Base-by-base conservation (phyloP, 2,888 invertebrate species). In the Spisula subtruncata region DNA sequence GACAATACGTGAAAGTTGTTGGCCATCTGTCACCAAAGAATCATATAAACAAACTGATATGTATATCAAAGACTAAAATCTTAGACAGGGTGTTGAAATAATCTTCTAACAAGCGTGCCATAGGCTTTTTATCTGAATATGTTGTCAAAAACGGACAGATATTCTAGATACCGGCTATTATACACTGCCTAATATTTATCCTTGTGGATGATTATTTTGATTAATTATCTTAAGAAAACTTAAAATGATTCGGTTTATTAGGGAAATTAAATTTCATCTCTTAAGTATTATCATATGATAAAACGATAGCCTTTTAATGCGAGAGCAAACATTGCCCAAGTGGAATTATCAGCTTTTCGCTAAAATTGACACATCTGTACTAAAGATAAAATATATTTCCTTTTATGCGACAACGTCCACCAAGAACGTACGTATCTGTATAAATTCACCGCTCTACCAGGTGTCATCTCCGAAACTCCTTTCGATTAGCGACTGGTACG, bases 111-210 rank as follows among this genome's bases (percentile, higher is more conserved):
- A 88, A 88, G 88, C 85, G 88, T 88, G 85, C 32, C 85, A 88
- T 41, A 75, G 66, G 66, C 81, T 48, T 89, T 89, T 87, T 89
- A 87, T 87, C 87, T 71, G 75, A 32, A 80, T 46, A 56, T 81
- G 79, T 87, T 85, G 86, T 85, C 66, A 89, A 89, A 85, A 80
- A 75, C 41, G 32, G 87, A 80, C 89, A 80, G 75, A 75, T 80
- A 83, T 48, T 25, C n/a, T 41, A 75, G 66, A 86, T 86, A 86
- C 25, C 14, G 41, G 35, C 80, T 81, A 75, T 83, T 83, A 54
- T 82, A 89, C 66, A 85, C 32, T 80, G 85, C 56, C 79, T 86
- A 86, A 86, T 89, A 86, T 89, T 89, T 89, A 89, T 89, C 86
- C 89, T 32, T 35, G 79, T 56, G 56, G 29, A 41, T 86, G 83